Evolutionary conservation across 2,797 vertebrate genomes (phyloP).

Genomic region (Tapirus indicus): DNA sequence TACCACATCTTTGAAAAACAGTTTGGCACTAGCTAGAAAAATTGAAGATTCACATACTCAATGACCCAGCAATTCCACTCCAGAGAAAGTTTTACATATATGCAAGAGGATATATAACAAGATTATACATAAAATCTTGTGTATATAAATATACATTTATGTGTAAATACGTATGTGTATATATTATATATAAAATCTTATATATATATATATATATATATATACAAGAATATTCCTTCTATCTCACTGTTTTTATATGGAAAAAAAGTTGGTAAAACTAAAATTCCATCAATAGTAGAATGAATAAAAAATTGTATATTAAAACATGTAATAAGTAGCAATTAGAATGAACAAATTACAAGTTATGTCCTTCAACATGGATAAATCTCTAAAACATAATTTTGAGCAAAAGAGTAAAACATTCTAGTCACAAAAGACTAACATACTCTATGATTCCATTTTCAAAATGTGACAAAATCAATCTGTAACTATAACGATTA

Average conservation of each 20-base stretch:
- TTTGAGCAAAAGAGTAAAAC: constrained; percentile 38
- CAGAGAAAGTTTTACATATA: not conserved
- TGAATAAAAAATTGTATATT: constrained; percentile 6
- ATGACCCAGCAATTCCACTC: not conserved
- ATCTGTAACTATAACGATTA: not conserved
- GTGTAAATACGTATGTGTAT: not conserved
- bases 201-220: not conserved
- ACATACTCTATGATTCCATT: not conserved
- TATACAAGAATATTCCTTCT: not conserved
- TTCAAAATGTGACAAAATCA: not conserved
- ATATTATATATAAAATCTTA: not conserved
- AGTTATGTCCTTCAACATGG: not conserved
- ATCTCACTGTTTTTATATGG: not conserved
- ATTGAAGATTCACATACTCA: not conserved
- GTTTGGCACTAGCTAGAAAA: not conserved
- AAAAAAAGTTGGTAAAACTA: not conserved
- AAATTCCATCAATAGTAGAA: not conserved
- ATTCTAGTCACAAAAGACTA: not conserved
- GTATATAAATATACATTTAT: not conserved
- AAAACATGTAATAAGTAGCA: not conserved
- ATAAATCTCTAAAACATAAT: not conserved
- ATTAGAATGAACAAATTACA: not conserved
- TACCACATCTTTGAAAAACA: not conserved
- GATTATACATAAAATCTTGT: not conserved
- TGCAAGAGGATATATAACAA: not conserved